phyloP scores from a whole-genome alignment of 2,888 invertebrate genomes.

The Rhingia rostrata region DNA sequence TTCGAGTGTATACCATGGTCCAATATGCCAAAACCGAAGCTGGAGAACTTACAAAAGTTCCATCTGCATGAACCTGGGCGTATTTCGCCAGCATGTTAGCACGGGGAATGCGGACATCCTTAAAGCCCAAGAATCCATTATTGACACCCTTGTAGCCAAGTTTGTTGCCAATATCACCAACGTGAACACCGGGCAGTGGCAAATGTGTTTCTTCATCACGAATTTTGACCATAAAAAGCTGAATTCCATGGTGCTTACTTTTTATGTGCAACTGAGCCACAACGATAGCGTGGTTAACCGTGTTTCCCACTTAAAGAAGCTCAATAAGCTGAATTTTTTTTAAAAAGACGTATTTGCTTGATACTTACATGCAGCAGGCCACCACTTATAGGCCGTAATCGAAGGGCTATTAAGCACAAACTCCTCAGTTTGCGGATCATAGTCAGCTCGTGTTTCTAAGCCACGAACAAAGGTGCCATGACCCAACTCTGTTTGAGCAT shows the following conservation, averaged over 20 bases:
- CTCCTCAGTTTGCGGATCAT: constrained; percentile 91
- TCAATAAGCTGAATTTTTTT: too few species aligned
- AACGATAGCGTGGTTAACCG: constrained; percentile 94
- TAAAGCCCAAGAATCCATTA: constrained; percentile 95
- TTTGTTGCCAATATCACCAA: constrained; percentile 97
- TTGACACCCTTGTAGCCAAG: constrained; percentile 95
- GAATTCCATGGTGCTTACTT: constrained; percentile 92
- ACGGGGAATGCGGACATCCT: constrained; percentile 93
- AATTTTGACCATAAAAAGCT: constrained; percentile 95
- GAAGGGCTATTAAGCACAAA: constrained; percentile 94
- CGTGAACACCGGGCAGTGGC: constrained; percentile 92
- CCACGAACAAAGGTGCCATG: constrained; percentile 96
- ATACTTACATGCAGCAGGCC: constrained; percentile 95
- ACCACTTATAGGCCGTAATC: constrained; percentile 96
- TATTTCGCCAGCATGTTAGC: constrained; percentile 96
- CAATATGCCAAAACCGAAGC: constrained; percentile 93
- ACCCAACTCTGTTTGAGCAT: constrained; percentile 97
- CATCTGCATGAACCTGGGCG: constrained; percentile 94
- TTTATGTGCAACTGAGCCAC: constrained; percentile 94
- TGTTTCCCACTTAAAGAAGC: constrained; percentile 90
- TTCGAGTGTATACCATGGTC: constrained; percentile 94
- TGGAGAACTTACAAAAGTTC: constrained; percentile 92
- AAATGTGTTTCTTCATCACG: constrained; percentile 94
- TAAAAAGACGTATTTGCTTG: too few species aligned
- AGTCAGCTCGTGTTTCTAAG: constrained; percentile 95